These are phyloP conservation scores for Typhlichthys subterraneus DNA, from an alignment of 2,797 vertebrate genomes.

Conservation along the genomic window DNA sequence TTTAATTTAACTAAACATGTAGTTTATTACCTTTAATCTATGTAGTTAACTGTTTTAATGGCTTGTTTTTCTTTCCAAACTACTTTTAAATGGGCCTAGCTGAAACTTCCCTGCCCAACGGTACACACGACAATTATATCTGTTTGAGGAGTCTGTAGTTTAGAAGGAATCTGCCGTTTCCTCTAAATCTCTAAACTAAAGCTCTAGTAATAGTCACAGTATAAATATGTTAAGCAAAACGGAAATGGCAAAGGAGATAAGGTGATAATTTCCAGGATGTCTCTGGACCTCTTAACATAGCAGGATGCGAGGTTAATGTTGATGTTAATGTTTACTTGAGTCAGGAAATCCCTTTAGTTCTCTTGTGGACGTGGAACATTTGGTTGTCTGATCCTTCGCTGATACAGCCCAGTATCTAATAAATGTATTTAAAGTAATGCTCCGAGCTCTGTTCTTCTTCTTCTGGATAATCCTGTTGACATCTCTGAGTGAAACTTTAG, in stretches of 20 bases:
- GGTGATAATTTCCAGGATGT: conserved; percentile 38
- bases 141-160: conserved; percentile 25
- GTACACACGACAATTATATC: conserved; percentile 25
- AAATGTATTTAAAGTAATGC: conserved; percentile 2
- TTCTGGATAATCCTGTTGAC: background rate
- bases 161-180: too few species aligned
- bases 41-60: background rate
- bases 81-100: background rate
- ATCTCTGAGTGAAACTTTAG: background rate
- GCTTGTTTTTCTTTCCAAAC: background rate
- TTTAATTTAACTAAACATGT: background rate
- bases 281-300: conserved; percentile 25
- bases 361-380: conserved; percentile 31
- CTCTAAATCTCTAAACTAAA: conserved; percentile 44
- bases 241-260: conserved; percentile 66
- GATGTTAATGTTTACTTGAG: conserved; percentile 45
- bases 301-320: conserved; percentile 41
- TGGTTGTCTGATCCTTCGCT: conserved; percentile 15
- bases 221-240: conserved; percentile 52
- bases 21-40: background rate
- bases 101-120: conserved; percentile 28
- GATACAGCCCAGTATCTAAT: conserved; percentile 1
- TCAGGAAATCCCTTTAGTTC: conserved; percentile 53
- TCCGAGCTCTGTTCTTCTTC: background rate
- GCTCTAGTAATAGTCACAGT: conserved; percentile 44